Percentiles rank a stretch among this genome's conserved stretches.
Evolutionary conservation across 2,113 vertebrate species (phyloP).

Genomic region (Miniopterus natalensis): DNA sequence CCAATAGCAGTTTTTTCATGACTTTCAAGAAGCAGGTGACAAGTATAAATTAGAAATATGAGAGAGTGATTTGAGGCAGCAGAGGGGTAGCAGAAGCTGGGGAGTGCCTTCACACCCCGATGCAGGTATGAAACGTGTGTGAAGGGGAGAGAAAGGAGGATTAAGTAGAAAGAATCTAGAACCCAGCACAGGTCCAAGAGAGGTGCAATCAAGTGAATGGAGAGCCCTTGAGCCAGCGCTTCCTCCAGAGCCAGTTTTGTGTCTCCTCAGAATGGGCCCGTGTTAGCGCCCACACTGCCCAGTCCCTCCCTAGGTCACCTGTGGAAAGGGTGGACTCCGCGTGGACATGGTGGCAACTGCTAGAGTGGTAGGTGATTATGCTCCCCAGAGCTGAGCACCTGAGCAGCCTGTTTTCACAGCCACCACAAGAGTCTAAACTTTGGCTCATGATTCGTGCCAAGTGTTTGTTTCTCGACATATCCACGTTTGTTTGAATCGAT

Average conservation of each 20-base stretch:
- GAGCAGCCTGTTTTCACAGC: not conserved
- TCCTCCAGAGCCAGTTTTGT: not conserved
- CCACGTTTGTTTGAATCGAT: not conserved
- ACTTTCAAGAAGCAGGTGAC: not conserved
- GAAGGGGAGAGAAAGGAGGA: not conserved
- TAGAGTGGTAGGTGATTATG: too few relatives aligned
- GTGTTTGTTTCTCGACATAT: not conserved
- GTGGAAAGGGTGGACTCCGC: not conserved
- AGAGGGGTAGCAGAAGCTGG: not conserved
- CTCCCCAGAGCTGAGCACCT: not conserved
- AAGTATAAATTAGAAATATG: not conserved
- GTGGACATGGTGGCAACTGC: fast-evolving
- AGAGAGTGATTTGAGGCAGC: not conserved
- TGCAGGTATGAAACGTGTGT: not conserved
- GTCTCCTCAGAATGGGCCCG: not conserved
- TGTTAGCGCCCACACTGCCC: not conserved
- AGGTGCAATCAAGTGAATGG: not conserved
- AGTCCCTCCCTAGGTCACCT: not conserved
- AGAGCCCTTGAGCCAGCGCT: not conserved
- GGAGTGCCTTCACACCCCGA: not conserved
- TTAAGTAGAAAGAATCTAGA: not conserved
- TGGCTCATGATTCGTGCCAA: not conserved
- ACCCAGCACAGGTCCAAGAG: not conserved
- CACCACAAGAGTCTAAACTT: not conserved
- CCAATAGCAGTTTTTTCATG: not conserved